Percentiles rank a stretch among this genome's conserved stretches.
These are phyloP conservation scores for Agrochola litura DNA, from an alignment of 2,888 invertebrate species.

Conservation along the genomic window DNA sequence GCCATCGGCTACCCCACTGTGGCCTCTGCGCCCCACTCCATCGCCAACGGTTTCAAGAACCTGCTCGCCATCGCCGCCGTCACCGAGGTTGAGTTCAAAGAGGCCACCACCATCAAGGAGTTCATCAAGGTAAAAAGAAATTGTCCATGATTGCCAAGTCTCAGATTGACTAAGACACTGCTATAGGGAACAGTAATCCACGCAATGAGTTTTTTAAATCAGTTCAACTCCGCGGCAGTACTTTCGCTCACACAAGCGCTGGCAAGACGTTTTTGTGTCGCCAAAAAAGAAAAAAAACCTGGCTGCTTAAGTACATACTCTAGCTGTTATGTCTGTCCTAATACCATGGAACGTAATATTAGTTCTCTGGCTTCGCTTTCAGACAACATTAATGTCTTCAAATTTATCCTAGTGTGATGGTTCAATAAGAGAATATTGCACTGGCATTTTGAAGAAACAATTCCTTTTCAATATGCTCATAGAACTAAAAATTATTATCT, in stretches of 20 bases:
- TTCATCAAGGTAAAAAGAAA: slow-evolving; percentile 93
- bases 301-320: slow-evolving; percentile 43
- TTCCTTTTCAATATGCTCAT: neutral
- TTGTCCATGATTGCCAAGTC: neutral
- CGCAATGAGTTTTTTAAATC: neutral
- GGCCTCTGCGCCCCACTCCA: slow-evolving; percentile 99
- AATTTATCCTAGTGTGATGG: slow-evolving; percentile 85
- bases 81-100: slow-evolving; percentile 98
- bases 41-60: slow-evolving; percentile 99
- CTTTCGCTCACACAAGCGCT: neutral
- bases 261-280: neutral
- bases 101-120: slow-evolving; percentile 98
- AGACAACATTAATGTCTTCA: slow-evolving; percentile 81
- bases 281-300: neutral
- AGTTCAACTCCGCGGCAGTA: neutral
- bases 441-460: slow-evolving; percentile 84
- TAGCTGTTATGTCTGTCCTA: slow-evolving; percentile 76
- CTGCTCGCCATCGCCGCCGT: slow-evolving; percentile 98
- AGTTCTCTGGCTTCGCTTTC: slow-evolving; percentile 81
- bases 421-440: slow-evolving; percentile 73
- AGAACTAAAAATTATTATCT: slow-evolving; percentile 62
- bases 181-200: neutral
- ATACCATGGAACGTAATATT: slow-evolving; percentile 73
- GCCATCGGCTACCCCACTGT: slow-evolving; percentile 98
- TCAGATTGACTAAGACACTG: neutral